Evolutionary conservation across 2,888 invertebrate species (phyloP).

Genomic region (Idaea dimidiata): DNA sequence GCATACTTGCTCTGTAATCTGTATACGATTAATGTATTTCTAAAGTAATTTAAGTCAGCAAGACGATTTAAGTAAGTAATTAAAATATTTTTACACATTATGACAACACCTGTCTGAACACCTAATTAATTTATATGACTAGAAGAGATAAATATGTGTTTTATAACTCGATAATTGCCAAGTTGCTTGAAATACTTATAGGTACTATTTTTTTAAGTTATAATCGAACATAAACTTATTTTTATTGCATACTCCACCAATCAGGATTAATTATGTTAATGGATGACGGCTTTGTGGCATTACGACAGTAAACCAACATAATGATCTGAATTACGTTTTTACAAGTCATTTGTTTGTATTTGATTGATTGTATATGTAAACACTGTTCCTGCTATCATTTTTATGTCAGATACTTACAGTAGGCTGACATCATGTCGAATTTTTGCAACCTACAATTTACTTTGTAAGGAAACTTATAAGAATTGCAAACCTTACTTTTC

Average conservation of each 20-base stretch:
- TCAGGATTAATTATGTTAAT: no score
- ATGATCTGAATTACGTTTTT: neutral
- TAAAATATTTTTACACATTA: neutral
- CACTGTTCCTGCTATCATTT: constrained; percentile 15
- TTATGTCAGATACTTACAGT: constrained; percentile 30
- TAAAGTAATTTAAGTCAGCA: neutral
- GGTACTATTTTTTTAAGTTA: no score
- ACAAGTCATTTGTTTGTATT: neutral
- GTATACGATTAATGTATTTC: neutral
- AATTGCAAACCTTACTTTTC: no score
- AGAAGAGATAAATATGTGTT: no score
- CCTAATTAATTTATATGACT: neutral
- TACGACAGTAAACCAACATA: no score
- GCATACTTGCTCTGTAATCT: neutral
- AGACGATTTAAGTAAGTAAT: constrained; percentile 16
- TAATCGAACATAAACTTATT: no score
- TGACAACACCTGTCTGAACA: neutral
- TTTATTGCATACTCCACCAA: no score
- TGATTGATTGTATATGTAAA: neutral
- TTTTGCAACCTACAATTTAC: constrained; percentile 24
- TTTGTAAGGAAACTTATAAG: no score
- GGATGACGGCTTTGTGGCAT: no score
- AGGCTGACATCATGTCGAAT: constrained; percentile 63
- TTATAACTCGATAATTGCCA: no score
- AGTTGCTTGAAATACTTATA: no score